Percentiles rank a stretch among this genome's conserved stretches.
phyloP scores from a whole-genome alignment of 2,797 vertebrate species.

The Pseudochirops corinnae region DNA sequence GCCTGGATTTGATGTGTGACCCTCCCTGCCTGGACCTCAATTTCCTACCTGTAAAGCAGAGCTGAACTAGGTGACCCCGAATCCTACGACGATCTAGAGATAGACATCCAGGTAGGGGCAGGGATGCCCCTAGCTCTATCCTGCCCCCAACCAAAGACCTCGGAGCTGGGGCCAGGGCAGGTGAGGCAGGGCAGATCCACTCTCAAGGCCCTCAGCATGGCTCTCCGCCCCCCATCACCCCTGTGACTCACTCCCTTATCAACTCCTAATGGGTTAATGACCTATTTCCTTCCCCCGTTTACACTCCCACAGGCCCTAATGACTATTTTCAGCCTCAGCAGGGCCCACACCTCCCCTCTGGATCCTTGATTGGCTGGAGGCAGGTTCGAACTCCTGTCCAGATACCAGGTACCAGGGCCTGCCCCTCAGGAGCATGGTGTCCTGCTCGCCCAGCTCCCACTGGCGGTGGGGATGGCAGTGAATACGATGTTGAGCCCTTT shows the following conservation, averaged over 20 bases:
- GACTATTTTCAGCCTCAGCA: conserved; percentile 57
- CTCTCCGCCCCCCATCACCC: conserved; percentile 42
- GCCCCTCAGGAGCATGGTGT: not conserved
- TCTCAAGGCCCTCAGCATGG: conserved; percentile 20
- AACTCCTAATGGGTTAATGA: conserved; percentile 60
- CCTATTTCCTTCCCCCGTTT: not conserved
- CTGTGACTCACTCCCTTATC: conserved; percentile 68
- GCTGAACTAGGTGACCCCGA: not conserved
- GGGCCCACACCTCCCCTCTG: not conserved
- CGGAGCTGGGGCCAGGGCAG: not conserved
- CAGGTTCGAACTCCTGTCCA: not conserved
- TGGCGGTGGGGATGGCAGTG: not conserved
- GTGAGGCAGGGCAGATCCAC: not conserved
- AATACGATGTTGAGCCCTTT: not conserved
- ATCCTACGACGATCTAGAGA: not conserved
- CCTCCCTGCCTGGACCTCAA: not conserved
- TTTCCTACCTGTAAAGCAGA: not conserved
- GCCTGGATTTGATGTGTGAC: not conserved
- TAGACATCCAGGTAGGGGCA: not conserved
- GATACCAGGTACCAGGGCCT: not conserved
- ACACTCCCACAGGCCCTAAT: conserved; percentile 49
- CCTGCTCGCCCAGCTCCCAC: too few species aligned
- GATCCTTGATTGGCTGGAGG: not conserved
- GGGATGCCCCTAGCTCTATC: not conserved
- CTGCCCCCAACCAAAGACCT: conserved; percentile 46